Percentiles rank a stretch among this genome's conserved stretches.
Evolutionary conservation across 30 jellyfish, hydroid and myxozoan species (phyloP).

Genomic region (Turritopsis dohrnii): DNA sequence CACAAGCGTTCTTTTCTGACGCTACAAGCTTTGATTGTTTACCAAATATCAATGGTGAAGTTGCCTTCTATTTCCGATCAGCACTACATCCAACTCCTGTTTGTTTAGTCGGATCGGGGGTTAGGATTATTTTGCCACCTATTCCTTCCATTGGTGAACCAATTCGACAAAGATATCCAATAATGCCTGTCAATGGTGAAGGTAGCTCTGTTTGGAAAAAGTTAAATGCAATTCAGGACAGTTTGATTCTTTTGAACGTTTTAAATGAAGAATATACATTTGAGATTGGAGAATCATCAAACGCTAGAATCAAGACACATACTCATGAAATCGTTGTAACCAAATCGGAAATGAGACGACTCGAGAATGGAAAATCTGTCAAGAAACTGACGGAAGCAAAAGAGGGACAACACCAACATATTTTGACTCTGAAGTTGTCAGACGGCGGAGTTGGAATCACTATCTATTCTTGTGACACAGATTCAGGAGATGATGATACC

Average conservation of each 20-base stretch:
- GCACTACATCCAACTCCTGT: neutral
- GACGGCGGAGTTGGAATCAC: neutral
- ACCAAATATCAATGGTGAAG: neutral
- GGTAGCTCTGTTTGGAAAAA: conserved; percentile 21
- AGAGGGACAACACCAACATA: neutral
- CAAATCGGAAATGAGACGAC: neutral
- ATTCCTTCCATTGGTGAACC: neutral
- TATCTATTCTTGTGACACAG: neutral
- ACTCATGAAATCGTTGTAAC: neutral
- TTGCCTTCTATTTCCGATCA: neutral
- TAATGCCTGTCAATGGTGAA: conserved; percentile 12
- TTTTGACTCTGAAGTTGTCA: neutral
- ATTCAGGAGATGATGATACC: neutral
- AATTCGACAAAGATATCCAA: conserved; percentile 15
- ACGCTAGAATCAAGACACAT: neutral
- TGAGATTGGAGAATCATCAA: conserved; percentile 3
- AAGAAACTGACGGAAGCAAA: neutral
- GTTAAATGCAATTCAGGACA: conserved; percentile 15
- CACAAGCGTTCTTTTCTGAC: neutral
- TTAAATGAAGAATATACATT: neutral
- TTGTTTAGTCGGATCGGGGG: conserved; percentile 14
- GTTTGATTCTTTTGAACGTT: neutral
- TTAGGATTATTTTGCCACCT: conserved; percentile 11
- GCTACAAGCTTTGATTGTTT: neutral
- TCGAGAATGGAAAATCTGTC: neutral